Conservation (phyloP, 2,113 vertebrate genomes). For the Vombatus ursinus region DNA sequence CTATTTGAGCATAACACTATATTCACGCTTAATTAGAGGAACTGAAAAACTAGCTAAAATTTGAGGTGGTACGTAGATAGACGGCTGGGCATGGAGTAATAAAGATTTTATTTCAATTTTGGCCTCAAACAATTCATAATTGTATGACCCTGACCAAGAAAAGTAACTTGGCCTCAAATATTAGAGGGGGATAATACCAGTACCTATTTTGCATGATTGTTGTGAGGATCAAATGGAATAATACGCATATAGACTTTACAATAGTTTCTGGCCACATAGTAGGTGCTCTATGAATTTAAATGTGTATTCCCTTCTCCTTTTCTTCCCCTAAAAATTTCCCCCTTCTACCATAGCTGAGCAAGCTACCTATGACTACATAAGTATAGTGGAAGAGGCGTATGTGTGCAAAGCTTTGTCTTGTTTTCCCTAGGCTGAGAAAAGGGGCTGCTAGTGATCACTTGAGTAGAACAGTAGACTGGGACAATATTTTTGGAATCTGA, state of each 20-base stretch:
- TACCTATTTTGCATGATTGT: background rate
- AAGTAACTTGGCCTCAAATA: background rate
- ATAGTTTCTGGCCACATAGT: background rate
- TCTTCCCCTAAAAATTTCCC: background rate
- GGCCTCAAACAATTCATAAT: background rate
- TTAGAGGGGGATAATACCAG: background rate
- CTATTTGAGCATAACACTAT: background rate
- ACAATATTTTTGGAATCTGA: background rate
- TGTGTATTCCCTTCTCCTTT: background rate
- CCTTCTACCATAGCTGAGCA: background rate
- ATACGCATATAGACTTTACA: background rate
- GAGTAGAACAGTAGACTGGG: background rate
- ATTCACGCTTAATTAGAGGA: background rate
- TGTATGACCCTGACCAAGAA: background rate
- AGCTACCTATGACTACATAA: background rate
- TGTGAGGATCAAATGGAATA: background rate
- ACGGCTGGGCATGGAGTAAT: background rate
- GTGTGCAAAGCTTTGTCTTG: background rate
- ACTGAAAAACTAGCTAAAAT: background rate
- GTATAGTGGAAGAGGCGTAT: background rate
- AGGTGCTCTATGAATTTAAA: background rate
- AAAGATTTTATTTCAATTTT: background rate
- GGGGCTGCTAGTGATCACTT: background rate
- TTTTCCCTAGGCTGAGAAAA: background rate
- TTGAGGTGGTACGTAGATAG: background rate